phyloP scores from a whole-genome alignment of 1,140 invertebrate genomes.

The Solenopsis invicta region DNA sequence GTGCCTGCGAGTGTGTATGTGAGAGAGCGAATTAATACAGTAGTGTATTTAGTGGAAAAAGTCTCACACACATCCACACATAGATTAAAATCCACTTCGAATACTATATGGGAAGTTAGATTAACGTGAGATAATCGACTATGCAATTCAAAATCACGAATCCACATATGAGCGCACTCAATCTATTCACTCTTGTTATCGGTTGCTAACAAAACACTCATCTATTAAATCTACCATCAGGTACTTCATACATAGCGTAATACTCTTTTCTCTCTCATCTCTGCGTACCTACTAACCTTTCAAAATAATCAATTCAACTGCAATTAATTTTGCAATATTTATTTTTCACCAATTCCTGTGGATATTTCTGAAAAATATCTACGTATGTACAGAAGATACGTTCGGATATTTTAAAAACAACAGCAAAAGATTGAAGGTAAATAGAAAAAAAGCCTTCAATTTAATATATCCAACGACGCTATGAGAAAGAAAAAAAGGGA shows the following conservation, averaged over 20 bases:
- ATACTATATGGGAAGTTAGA: background rate
- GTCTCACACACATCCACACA: background rate
- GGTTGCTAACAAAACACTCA: background rate
- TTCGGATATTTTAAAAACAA: background rate
- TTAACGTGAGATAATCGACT: constrained; percentile 26
- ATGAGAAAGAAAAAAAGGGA: background rate
- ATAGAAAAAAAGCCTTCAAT: background rate
- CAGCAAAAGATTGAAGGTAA: too few species aligned
- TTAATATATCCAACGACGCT: background rate
- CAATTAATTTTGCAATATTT: background rate
- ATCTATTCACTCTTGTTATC: constrained; percentile 24
- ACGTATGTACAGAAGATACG: background rate
- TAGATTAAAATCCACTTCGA: background rate
- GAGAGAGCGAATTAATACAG: background rate
- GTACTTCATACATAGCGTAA: background rate
- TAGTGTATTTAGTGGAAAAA: background rate
- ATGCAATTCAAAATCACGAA: constrained; percentile 32
- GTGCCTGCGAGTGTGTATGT: too few species aligned
- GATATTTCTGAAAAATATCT: background rate
- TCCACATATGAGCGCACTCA: background rate
- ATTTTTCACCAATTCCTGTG: background rate
- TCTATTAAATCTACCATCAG: constrained; percentile 20
- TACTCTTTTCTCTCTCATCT: background rate
- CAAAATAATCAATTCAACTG: background rate
- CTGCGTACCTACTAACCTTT: background rate